Evolutionary conservation across 1,140 invertebrate genomes (phyloP).

Genomic region (Acromyrmex echinatior): DNA sequence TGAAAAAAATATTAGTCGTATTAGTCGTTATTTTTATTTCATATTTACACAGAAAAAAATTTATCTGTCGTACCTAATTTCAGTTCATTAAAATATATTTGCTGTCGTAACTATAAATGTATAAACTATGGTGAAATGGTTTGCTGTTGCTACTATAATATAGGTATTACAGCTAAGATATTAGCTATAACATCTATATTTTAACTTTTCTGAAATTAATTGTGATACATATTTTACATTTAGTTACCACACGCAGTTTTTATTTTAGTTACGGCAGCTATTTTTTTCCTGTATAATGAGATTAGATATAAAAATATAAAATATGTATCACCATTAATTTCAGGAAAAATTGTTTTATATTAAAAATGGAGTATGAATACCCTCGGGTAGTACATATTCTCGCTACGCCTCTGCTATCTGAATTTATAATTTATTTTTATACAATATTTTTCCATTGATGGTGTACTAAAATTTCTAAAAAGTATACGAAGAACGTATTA

Average conservation of each 20-base stretch:
- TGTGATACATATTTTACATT: too few species aligned
- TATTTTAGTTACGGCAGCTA: too few species aligned
- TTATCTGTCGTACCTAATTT: too few species aligned
- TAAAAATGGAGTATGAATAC: neutral
- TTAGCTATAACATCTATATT: too few species aligned
- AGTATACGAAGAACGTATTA: conserved; percentile 3
- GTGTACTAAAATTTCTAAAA: conserved; percentile 1
- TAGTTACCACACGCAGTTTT: too few species aligned
- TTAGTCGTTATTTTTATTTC: neutral
- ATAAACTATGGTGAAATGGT: too few species aligned
- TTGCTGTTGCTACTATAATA: too few species aligned
- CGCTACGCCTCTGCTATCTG: neutral
- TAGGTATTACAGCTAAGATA: too few species aligned
- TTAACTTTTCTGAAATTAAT: too few species aligned
- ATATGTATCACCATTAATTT: conserved; percentile 15
- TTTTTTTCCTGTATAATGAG: neutral
- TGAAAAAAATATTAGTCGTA: neutral
- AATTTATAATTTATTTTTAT: conserved; percentile 27
- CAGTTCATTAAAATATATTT: too few species aligned
- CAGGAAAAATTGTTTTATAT: neutral
- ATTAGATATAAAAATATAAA: neutral
- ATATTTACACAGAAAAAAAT: neutral
- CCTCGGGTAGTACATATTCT: neutral
- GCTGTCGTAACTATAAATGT: too few species aligned
- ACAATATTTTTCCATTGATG: too few species aligned